Evolutionary conservation across 2,797 vertebrate genomes (phyloP).

Genomic region (Myotis planiceps): DNA sequence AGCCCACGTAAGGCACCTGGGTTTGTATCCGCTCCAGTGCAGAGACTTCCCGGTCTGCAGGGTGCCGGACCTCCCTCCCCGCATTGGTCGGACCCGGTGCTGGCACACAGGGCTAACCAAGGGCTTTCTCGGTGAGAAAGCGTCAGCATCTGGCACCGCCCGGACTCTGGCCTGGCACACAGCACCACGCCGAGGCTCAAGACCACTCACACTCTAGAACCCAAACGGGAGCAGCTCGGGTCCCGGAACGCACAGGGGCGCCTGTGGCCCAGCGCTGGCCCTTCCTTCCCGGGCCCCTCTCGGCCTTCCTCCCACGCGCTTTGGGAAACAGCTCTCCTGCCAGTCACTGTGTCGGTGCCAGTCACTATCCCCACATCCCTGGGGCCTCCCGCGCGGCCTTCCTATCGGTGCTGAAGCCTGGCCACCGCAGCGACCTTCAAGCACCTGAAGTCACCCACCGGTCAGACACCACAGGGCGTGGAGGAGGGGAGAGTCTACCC

Average conservation of each 20-base stretch:
- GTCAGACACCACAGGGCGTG: neutral
- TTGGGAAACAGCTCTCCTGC: neutral
- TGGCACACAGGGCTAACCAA: neutral
- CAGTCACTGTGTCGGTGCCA: neutral
- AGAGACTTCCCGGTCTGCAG: neutral
- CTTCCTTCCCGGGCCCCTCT: neutral
- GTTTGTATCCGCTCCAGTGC: conserved; percentile 55
- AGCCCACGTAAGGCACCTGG: conserved; percentile 82
- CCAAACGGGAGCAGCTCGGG: neutral
- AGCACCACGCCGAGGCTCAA: neutral
- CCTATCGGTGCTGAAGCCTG: neutral
- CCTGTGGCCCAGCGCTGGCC: neutral
- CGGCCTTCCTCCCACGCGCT: neutral
- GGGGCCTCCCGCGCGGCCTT: neutral
- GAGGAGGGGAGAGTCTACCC: neutral
- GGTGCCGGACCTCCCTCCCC: neutral
- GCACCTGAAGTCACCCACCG: neutral
- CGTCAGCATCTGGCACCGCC: neutral
- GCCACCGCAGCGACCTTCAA: neutral
- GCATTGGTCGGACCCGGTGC: neutral
- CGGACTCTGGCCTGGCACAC: neutral
- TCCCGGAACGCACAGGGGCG: neutral
- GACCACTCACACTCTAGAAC: neutral
- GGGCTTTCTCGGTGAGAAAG: neutral
- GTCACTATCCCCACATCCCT: neutral